Evolutionary conservation across 2,113 vertebrate genomes (phyloP).

Genomic region (Philantomba maxwellii): DNA sequence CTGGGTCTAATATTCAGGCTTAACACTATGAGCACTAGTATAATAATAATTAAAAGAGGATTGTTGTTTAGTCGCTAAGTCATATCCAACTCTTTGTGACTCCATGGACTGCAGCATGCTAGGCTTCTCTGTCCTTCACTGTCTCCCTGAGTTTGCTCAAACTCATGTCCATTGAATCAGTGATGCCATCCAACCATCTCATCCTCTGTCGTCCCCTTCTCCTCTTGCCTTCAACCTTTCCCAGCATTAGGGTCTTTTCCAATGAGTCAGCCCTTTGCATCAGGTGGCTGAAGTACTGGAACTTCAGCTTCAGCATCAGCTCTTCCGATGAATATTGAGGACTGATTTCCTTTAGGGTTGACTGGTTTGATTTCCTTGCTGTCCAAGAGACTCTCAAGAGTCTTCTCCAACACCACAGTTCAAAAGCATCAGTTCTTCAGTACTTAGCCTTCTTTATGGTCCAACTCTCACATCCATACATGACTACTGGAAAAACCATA

Average conservation of each 20-base stretch:
- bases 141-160: neutral
- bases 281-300: neutral
- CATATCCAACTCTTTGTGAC: neutral
- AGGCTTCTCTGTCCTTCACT: neutral
- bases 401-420: neutral
- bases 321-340: neutral
- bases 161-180: neutral
- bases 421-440: neutral
- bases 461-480: neutral
- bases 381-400: neutral
- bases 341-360: neutral
- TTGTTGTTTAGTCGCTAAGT: neutral
- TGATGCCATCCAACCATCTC: neutral
- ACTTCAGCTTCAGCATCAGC: neutral
- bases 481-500: neutral
- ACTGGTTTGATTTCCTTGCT: neutral
- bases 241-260: neutral
- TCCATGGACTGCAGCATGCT: neutral
- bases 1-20: neutral
- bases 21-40: neutral
- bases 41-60: neutral
- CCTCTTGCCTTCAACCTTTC: neutral
- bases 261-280: neutral
- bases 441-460: neutral
- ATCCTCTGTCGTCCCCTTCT: neutral